phyloP scores from a whole-genome alignment of 2,113 vertebrate species.

The Fregata magnificens region DNA sequence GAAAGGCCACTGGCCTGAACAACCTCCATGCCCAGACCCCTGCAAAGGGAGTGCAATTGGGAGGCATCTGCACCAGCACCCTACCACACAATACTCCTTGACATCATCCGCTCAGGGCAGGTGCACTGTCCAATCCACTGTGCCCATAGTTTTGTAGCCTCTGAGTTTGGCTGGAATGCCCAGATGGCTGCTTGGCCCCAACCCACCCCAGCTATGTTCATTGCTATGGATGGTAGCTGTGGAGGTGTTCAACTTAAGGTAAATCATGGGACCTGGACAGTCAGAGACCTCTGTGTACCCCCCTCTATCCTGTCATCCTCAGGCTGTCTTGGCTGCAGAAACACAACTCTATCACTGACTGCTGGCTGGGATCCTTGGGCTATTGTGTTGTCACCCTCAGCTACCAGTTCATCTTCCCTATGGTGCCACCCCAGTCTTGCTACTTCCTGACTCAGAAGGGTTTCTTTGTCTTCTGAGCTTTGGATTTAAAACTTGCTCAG shows the following conservation, averaged over 20 bases:
- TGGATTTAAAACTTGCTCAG: not conserved
- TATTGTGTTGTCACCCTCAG: not conserved
- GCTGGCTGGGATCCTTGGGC: not conserved
- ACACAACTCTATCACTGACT: not conserved
- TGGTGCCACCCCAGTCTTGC: not conserved
- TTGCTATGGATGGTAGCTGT: not conserved
- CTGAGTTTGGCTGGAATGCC: not conserved
- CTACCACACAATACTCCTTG: not conserved
- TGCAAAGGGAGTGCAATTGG: not conserved
- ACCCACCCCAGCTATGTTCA: not conserved
- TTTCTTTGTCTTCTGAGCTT: not conserved
- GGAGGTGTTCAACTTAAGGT: not conserved
- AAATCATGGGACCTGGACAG: not conserved
- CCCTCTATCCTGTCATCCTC: not conserved
- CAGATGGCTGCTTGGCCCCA: rapidly evolving
- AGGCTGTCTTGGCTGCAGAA: not conserved
- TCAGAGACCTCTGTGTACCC: not conserved
- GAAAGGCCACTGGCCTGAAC: not conserved
- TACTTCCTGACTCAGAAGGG: not conserved
- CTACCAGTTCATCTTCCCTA: not conserved
- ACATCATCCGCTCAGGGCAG: rapidly evolving
- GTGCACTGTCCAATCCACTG: not conserved
- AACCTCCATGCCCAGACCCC: not conserved
- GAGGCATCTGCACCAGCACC: not conserved
- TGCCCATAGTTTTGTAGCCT: not conserved